phyloP scores from a whole-genome alignment of 2,797 vertebrate genomes.

The Crax fasciolata region DNA sequence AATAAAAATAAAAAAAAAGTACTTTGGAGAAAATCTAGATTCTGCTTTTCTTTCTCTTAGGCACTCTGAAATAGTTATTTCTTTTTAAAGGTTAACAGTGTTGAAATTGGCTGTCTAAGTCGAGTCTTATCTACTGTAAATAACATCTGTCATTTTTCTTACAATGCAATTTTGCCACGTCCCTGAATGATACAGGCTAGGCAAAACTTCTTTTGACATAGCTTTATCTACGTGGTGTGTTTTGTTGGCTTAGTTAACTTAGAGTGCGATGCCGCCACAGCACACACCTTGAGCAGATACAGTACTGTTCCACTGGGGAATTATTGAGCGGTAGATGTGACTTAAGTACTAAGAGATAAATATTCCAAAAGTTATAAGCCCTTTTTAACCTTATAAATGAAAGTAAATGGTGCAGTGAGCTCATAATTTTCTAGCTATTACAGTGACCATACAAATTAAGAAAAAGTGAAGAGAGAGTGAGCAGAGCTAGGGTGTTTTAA shows the following conservation, averaged over 20 bases:
- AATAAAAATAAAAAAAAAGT: background rate
- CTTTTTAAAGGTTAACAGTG: constrained; percentile 46
- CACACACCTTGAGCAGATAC: background rate
- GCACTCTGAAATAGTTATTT: background rate
- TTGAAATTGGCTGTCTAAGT: constrained; percentile 33
- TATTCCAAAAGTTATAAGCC: background rate
- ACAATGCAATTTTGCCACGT: background rate
- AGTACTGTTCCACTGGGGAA: constrained; percentile 23
- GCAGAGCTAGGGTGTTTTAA: background rate
- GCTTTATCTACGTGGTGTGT: background rate
- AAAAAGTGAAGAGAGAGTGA: background rate
- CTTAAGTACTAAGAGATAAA: background rate
- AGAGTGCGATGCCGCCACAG: constrained; percentile 9
- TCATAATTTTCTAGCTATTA: background rate
- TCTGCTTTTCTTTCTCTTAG: background rate
- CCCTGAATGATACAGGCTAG: background rate
- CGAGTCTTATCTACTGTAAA: constrained; percentile 34
- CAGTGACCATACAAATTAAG: background rate
- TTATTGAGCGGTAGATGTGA: constrained; percentile 7
- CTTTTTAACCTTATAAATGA: background rate
- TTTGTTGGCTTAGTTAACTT: constrained; percentile 29
- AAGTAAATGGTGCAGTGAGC: background rate
- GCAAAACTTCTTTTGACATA: constrained; percentile 22
- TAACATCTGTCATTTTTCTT: constrained; percentile 31
- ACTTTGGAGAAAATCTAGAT: constrained; percentile 2